phyloP scores from a whole-genome alignment of 2,888 invertebrate genomes.

The Chymomyza procnemis region DNA sequence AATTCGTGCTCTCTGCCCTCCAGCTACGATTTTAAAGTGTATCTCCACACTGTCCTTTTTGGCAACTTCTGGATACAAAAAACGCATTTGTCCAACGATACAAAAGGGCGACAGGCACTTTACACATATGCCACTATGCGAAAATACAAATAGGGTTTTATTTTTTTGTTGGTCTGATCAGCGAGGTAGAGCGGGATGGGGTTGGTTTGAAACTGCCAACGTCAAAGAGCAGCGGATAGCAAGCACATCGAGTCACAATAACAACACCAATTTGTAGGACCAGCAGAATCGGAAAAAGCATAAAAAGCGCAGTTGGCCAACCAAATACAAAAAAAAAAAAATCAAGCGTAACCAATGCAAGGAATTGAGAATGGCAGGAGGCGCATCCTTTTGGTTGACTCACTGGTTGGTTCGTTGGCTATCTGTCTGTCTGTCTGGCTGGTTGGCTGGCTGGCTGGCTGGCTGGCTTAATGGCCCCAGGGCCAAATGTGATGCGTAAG shows the following conservation, averaged over 20 bases:
- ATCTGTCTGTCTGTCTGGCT: slow-evolving; percentile 66
- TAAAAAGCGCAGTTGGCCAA: slow-evolving; percentile 2
- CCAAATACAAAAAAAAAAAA: slow-evolving; percentile 5
- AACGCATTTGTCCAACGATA: slow-evolving; percentile 25
- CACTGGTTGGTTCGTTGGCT: slow-evolving; percentile 14
- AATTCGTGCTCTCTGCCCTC: background rate
- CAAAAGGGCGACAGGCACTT: slow-evolving; percentile 30
- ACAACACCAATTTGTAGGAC: slow-evolving; percentile 13
- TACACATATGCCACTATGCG: slow-evolving; percentile 16
- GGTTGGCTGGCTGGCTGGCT: slow-evolving; percentile 12
- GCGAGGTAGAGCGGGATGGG: background rate
- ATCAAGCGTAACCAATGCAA: slow-evolving; percentile 8
- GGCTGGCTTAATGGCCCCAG: slow-evolving; percentile 70
- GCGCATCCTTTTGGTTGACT: slow-evolving; percentile 24
- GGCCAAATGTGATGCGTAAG: slow-evolving; percentile 74
- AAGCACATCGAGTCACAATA: slow-evolving; percentile 19
- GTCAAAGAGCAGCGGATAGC: slow-evolving; percentile 21
- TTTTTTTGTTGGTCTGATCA: slow-evolving; percentile 34
- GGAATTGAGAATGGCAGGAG: background rate
- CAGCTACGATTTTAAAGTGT: background rate
- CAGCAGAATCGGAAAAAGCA: slow-evolving; percentile 19
- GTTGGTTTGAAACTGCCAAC: background rate
- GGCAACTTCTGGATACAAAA: slow-evolving; percentile 7
- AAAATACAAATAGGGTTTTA: background rate
- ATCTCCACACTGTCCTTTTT: slow-evolving; percentile 6